Evolutionary conservation across 2,113 vertebrate species (phyloP).

Genomic region (Hoplias malabaricus): DNA sequence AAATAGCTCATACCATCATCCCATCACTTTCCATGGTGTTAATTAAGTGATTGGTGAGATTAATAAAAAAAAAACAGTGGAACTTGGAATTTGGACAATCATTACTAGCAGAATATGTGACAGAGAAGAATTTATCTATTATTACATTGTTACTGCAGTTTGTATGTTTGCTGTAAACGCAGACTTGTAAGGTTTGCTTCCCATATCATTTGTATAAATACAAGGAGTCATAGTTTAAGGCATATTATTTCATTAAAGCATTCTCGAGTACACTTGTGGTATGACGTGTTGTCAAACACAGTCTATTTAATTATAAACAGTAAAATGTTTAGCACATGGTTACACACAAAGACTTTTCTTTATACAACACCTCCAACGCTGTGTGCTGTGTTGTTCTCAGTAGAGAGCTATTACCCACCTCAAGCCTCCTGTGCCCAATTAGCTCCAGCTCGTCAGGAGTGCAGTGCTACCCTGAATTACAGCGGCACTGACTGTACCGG

Average conservation of each 20-base stretch:
- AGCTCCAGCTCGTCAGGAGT: slow-evolving; percentile 44
- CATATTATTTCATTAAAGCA: slow-evolving; percentile 1
- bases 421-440: slow-evolving; percentile 56
- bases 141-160: too few species aligned
- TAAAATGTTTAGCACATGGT: slow-evolving; percentile 50
- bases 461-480: slow-evolving; percentile 23
- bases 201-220: not conserved
- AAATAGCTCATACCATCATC: slow-evolving; percentile 17
- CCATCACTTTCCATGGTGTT: not conserved
- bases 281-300: slow-evolving; percentile 53
- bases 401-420: slow-evolving; percentile 45
- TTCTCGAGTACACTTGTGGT: slow-evolving; percentile 33
- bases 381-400: slow-evolving; percentile 50
- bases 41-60: slow-evolving; percentile 9
- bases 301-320: slow-evolving; percentile 56
- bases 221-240: not conserved
- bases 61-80: not conserved
- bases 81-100: not conserved
- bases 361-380: slow-evolving; percentile 37
- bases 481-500: slow-evolving; percentile 33
- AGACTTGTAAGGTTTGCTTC: not conserved
- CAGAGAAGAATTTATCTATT: not conserved
- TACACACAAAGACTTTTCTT: slow-evolving; percentile 44
- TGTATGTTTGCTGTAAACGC: not conserved
- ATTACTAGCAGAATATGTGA: not conserved